These are phyloP conservation scores for Agrochola litura DNA, from an alignment of 2,888 invertebrate species.

Conservation along the genomic window DNA sequence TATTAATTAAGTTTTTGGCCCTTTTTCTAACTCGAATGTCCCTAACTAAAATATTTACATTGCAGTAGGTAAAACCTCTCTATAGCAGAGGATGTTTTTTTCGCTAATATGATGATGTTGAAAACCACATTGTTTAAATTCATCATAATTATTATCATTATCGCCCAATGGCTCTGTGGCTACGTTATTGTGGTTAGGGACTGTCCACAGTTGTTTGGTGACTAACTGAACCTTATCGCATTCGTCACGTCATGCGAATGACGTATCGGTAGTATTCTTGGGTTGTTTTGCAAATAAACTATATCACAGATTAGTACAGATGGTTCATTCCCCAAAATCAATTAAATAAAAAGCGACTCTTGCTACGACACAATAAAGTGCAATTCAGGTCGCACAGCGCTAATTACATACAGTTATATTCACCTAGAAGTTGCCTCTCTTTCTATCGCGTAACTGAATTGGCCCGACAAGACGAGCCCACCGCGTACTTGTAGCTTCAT, in stretches of 20 bases:
- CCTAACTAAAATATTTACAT: background rate
- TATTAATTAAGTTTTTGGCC: background rate
- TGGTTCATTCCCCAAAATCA: too few species aligned
- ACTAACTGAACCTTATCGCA: constrained; percentile 40
- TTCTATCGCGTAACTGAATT: too few species aligned
- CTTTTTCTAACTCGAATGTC: background rate
- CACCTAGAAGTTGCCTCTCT: too few species aligned
- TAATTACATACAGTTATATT: too few species aligned
- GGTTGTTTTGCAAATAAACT: constrained; percentile 11
- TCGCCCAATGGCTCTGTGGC: background rate
- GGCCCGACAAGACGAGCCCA: too few species aligned
- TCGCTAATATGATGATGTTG: background rate
- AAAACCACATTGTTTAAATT: constrained; percentile 14
- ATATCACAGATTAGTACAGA: too few species aligned
- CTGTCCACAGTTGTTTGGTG: constrained; percentile 36
- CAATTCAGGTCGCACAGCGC: too few species aligned
- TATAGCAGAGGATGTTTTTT: background rate
- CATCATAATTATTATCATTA: background rate
- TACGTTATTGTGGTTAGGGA: constrained; percentile 51
- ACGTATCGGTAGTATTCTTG: constrained; percentile 31
- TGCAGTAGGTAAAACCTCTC: background rate
- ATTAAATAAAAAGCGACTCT: too few species aligned
- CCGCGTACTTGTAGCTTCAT: too few species aligned
- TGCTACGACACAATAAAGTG: too few species aligned
- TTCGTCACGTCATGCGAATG: constrained; percentile 41